phyloP scores from a whole-genome alignment of 2,113 vertebrate genomes.

The Cisticola juncidis region DNA sequence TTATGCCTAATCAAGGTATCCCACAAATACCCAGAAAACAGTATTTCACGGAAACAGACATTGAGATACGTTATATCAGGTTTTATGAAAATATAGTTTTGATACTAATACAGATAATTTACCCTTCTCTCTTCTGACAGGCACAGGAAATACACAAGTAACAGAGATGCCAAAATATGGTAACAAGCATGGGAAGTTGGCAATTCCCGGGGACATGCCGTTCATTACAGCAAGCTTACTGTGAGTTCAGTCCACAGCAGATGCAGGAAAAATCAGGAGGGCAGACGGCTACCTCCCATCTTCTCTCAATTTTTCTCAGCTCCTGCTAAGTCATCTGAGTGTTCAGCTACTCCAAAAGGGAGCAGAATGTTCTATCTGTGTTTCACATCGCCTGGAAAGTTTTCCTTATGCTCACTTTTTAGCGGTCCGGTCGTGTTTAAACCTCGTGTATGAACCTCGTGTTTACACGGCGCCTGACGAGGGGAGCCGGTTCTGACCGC shows the following conservation, averaged over 20 bases:
- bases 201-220: not conserved
- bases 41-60: not conserved
- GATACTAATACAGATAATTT: not conserved
- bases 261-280: not conserved
- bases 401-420: not conserved
- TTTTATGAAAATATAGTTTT: not conserved
- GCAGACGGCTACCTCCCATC: not conserved
- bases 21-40: not conserved
- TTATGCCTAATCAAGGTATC: not conserved
- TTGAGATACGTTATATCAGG: accelerated
- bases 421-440: not conserved
- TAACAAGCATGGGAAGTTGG: not conserved
- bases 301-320: not conserved
- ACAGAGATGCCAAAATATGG: not conserved
- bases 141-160: not conserved
- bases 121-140: not conserved
- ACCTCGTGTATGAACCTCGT: not conserved
- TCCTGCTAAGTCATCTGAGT: not conserved
- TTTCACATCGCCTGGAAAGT: not conserved
- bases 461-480: not conserved
- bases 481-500: not conserved
- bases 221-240: not conserved
- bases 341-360: no score
- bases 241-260: not conserved
- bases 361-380: not conserved